Evolutionary conservation across 1,140 invertebrate species (phyloP), one percentile per base, ranked within the genome.

Genomic region (Apis cerana): DNA sequence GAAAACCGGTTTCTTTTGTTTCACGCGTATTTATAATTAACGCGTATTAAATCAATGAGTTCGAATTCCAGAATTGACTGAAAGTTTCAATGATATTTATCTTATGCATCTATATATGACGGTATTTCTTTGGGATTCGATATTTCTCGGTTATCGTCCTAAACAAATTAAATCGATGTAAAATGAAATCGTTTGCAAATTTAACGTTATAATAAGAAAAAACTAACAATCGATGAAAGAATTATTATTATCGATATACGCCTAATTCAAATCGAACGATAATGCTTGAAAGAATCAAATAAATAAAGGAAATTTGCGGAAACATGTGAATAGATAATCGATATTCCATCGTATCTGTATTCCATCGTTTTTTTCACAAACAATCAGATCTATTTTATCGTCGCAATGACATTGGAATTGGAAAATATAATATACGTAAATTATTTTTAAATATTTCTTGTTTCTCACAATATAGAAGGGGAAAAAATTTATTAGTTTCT

Each of bases 231-330:
- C 7, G 54, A 13, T 8, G 21, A 54, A 52, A 52, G 0, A 23
- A 27, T 23, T 43, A 50, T 69, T 82, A 82, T 76, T 64, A 17
- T 13, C 64, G 10, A 33, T 33, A 33, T 3, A 4, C 23, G 23
- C 19, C 15, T 82, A 82, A 82, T 82, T 3, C 17, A 9, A 72
- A 76, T 76, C 54, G 50, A 11, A n/a, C 48, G 80, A 76, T 82
- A 76, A 21, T 23, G 56, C 0, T 13, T 8, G 15, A 19, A 17
- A 54, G 21, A 27, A 56, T 43, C 2, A 2, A 50, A 12, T 56
- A 33, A 12, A 33, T 13, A 67, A 15, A 48, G 64, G 56, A 76
- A 69, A 50, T 69, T 27, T 27, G 27, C 7, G 43, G 7, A 43
- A 68, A 27, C n/a, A 19, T 43, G 19, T 1, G 17, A 5, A 11